Percentiles rank a stretch among this genome's conserved stretches.
Conservation (phyloP, 2,113 vertebrate species). For the Thomomys bottae region DNA sequence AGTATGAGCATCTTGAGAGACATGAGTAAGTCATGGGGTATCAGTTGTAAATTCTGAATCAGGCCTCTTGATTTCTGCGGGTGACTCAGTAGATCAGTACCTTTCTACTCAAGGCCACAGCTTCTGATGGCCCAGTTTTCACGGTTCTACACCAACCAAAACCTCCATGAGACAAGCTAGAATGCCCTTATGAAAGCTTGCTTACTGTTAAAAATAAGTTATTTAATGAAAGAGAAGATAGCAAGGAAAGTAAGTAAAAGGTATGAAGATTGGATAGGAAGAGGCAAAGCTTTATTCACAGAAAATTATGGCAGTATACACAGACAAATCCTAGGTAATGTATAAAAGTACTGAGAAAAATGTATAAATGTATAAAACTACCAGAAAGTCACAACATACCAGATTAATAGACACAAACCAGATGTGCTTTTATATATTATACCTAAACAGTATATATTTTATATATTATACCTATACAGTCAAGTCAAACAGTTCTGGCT, state of each 20-base stretch:
- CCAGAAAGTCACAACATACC: neutral
- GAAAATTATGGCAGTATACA: neutral
- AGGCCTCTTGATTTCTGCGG: neutral
- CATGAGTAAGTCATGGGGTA: neutral
- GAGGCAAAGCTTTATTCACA: neutral
- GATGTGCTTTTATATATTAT: slow-evolving; percentile 1
- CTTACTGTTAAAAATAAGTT: neutral
- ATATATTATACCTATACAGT: neutral
- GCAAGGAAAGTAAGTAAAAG: neutral
- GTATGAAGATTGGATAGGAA: neutral
- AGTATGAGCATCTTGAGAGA: neutral
- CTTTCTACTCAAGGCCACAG: neutral
- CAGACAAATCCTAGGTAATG: neutral
- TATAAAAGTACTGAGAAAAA: slow-evolving; percentile 3
- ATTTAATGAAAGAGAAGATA: slow-evolving; percentile 10
- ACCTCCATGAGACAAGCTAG: neutral
- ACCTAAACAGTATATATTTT: too few relatives aligned
- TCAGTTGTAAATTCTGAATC: neutral
- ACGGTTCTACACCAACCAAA: neutral
- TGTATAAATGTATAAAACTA: neutral
- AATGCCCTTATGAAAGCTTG: neutral
- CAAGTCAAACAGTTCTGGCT: neutral
- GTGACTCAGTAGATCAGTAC: neutral
- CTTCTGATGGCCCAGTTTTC: neutral
- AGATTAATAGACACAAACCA: neutral